Evolutionary conservation across 1,140 invertebrate species (phyloP), one percentile per base, ranked within the genome.

Genomic region (Cheumatopsyche charites): DNA sequence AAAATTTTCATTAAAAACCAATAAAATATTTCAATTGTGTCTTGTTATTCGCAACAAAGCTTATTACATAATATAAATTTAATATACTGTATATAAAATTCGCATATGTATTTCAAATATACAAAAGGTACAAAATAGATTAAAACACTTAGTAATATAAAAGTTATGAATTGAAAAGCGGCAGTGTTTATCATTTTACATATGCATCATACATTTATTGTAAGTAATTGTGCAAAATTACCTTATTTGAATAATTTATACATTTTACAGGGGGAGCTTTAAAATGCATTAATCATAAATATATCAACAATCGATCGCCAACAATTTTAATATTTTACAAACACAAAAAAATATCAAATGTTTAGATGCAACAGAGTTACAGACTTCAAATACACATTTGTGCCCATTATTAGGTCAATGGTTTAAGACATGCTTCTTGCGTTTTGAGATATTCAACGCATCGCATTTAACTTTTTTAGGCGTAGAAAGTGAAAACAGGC

Each of bases 61-160:
- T 21, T 58, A 58, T 25, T n/a, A 45, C 19, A 17, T 52, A 52
- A 52, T 17, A 52, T 19, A n/a, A n/a, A n/a, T n/a, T n/a, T n/a
- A n/a, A n/a, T n/a, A 52, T 58, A 58, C 25, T 58, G 21, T 58
- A 58, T 23, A 21, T 26, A 25, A 12, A 23, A 58, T 58, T 36
- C 23, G 55, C 23, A 58, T 13, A 58, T 52, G n/a, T 25, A 19
- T 58, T 4, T 36, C 9, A 58, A 58, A 58, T 58, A 58, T 58
- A 58, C 55, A 58, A 58, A 52, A 58, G 55, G 55, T 58, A 58
- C 55, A 58, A 58, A 58, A 58, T 58, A 58, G 55, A 25, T 58
- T 58, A 58, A 58, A 58, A 58, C 55, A 58, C 55, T 19, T 58
- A 58, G 55, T 58, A 23, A 58, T 58, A 58, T 58, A 58, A 58